These are phyloP conservation scores for Cerceris ruficornis DNA, from an alignment of 2,888 invertebrate species.

Conservation along the genomic window DNA sequence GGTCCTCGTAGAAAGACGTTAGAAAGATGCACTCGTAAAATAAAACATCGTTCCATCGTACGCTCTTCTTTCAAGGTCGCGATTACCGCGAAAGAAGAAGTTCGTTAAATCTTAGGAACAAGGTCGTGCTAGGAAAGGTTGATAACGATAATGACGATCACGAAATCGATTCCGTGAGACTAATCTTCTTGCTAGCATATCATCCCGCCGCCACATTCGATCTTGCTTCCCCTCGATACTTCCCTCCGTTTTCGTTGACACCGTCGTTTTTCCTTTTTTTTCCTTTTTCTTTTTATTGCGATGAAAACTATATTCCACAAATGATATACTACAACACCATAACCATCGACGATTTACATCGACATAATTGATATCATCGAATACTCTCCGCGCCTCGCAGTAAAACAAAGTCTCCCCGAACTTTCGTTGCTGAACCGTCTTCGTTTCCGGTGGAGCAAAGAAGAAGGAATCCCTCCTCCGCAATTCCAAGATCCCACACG, in stretches of 20 bases:
- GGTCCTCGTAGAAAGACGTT: slow-evolving; percentile 22
- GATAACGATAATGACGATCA: slow-evolving; percentile 15
- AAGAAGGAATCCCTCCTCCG: neutral
- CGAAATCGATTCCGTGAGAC: slow-evolving; percentile 13
- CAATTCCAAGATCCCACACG: slow-evolving; percentile 15
- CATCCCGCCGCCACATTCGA: neutral
- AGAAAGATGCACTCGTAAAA: slow-evolving; percentile 5
- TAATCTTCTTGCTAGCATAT: neutral
- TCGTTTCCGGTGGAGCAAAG: neutral
- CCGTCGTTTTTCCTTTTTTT: neutral
- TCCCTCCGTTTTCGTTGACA: neutral
- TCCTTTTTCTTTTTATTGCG: neutral
- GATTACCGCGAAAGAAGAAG: slow-evolving; percentile 25
- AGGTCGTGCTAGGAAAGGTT: neutral
- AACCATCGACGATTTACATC: neutral
- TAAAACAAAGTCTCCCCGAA: too few relatives aligned
- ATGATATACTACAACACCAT: neutral
- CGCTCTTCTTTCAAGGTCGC: slow-evolving; percentile 44
- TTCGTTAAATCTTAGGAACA: slow-evolving; percentile 5
- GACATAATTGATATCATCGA: too few relatives aligned
- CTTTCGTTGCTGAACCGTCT: too few relatives aligned
- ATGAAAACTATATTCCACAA: neutral
- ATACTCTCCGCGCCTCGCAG: too few relatives aligned
- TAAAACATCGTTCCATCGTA: slow-evolving; percentile 14
- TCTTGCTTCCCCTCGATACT: slow-evolving; percentile 10